Conservation (phyloP, 1,140 invertebrate species). For the Halyomorpha halys region DNA sequence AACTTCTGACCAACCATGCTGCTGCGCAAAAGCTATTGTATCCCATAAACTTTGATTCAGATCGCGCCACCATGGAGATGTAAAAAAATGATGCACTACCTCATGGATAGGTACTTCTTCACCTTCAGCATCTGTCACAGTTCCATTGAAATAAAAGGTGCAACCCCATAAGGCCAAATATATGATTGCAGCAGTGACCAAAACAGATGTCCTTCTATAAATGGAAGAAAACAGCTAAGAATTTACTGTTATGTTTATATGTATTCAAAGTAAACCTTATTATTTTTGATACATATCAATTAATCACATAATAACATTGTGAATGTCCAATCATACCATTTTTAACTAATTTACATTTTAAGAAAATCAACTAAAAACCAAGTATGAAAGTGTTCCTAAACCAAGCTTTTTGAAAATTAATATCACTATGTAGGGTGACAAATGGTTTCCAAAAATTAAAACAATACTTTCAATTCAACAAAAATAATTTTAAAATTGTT, state of each 20-base stretch:
- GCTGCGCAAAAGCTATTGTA: conserved; percentile 59
- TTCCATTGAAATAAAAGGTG: conserved; percentile 83
- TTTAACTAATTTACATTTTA: no score
- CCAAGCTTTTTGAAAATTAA: no score
- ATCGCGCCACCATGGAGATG: conserved; percentile 67
- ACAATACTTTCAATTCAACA: no score
- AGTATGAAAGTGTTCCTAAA: no score
- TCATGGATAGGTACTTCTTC: conserved; percentile 79
- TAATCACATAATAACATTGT: no score
- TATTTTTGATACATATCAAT: background rate
- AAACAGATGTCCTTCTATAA: conserved; percentile 39
- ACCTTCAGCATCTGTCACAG: conserved; percentile 72
- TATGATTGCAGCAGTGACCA: conserved; percentile 50
- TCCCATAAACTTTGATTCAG: conserved; percentile 58
- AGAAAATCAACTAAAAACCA: no score
- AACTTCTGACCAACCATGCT: conserved; percentile 66
- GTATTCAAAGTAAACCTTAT: conserved; percentile 19
- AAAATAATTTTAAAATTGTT: no score
- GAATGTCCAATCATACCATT: no score
- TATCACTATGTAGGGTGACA: no score
- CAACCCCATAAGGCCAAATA: conserved; percentile 64
- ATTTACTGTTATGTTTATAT: background rate
- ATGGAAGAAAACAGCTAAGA: background rate
- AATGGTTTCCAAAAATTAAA: no score
- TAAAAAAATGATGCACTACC: conserved; percentile 79